Evolutionary conservation across 35 echinoderm and acorn worm species (phyloP).

Genomic region (Holothuria glaberrima): DNA sequence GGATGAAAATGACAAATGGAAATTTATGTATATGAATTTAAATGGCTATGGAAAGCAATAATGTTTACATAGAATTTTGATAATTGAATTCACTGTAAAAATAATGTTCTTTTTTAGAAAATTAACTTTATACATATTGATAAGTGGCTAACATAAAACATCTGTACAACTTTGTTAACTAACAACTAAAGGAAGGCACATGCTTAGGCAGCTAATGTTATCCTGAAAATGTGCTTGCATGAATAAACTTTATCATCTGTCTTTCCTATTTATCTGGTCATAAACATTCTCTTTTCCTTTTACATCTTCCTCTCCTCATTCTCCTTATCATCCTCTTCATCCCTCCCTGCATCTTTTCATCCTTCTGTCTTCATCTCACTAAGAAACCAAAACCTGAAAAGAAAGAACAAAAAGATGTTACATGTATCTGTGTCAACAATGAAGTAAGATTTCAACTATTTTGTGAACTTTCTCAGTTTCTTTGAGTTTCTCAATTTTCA

Average conservation of each 20-base stretch:
- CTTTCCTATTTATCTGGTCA: too few relatives aligned
- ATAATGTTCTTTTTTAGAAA: background rate
- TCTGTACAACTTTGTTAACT: too few relatives aligned
- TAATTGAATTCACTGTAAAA: background rate
- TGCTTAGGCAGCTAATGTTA: too few relatives aligned
- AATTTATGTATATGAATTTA: too few relatives aligned
- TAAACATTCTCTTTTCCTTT: background rate
- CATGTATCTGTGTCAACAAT: conserved; percentile 73
- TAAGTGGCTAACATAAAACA: too few relatives aligned
- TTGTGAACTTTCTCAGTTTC: background rate
- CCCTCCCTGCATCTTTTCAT: background rate
- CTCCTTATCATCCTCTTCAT: background rate
- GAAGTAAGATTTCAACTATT: conserved; percentile 56
- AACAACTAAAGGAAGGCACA: too few relatives aligned
- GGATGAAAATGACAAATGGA: too few relatives aligned
- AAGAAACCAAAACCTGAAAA: conserved; percentile 20
- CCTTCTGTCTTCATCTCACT: background rate
- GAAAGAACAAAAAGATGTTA: conserved; percentile 9
- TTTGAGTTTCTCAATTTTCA: background rate
- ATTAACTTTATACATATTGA: too few relatives aligned
- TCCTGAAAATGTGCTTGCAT: too few relatives aligned
- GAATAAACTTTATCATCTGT: too few relatives aligned
- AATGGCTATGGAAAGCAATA: too few relatives aligned
- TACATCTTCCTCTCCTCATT: background rate
- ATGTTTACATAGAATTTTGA: background rate